A percentile compares a stretch with the other conserved stretches of the same genome.
phyloP scores from a whole-genome alignment of 1,140 invertebrate genomes.

The Lasaia peninsularis region DNA sequence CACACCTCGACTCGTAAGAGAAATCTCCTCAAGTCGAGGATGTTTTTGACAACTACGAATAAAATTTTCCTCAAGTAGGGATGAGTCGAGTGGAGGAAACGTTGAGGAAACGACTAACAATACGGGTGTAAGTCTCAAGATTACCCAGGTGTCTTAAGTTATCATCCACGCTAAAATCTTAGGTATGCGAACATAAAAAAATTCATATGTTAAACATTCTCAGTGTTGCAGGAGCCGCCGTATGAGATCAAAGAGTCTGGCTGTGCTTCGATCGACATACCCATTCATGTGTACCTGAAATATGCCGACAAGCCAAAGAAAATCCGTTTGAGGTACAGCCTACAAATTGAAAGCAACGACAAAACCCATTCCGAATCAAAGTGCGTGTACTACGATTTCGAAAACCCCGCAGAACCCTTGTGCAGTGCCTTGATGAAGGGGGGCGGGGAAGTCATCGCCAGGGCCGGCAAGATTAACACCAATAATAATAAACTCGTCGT shows the following conservation, averaged over 20 bases:
- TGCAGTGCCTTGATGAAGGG: slow-evolving; percentile 56
- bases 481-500: slow-evolving; percentile 37
- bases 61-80: too few relatives aligned
- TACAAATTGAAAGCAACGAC: slow-evolving; percentile 59
- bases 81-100: too few relatives aligned
- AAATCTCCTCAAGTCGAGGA: too few relatives aligned
- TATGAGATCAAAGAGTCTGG: slow-evolving; percentile 72
- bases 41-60: too few relatives aligned
- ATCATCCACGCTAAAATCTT: not conserved
- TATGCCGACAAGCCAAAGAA: slow-evolving; percentile 59
- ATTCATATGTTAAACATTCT: slow-evolving; percentile 27
- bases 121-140: too few relatives aligned
- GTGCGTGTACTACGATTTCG: slow-evolving; percentile 63
- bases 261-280: slow-evolving; percentile 63
- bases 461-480: slow-evolving; percentile 31
- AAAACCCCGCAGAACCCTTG: slow-evolving; percentile 55
- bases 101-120: too few relatives aligned
- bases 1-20: too few relatives aligned
- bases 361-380: slow-evolving; percentile 52
- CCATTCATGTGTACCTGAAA: slow-evolving; percentile 71
- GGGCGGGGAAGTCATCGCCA: slow-evolving; percentile 55
- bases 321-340: slow-evolving; percentile 59
- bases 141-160: too few relatives aligned
- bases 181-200: slow-evolving; percentile 7
- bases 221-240: slow-evolving; percentile 70